Evolutionary conservation across 64 coral and sea anemone genomes (phyloP).

Genomic region (Dendronephthya gigantea): DNA sequence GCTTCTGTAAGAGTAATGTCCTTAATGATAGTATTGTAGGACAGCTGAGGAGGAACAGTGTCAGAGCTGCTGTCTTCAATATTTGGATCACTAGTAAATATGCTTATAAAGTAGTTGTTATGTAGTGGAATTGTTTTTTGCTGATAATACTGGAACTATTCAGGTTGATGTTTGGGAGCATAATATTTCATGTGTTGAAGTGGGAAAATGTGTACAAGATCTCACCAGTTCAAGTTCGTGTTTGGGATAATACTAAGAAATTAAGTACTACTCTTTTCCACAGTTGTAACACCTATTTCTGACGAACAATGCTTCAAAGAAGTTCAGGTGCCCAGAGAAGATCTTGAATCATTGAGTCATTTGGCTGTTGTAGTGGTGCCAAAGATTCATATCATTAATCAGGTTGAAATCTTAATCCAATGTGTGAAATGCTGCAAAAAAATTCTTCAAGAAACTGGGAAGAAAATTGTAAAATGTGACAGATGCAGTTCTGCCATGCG

Average conservation of each 20-base stretch:
- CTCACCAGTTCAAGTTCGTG: background rate
- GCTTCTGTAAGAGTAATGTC: too few species aligned
- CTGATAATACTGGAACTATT: conserved; percentile 28
- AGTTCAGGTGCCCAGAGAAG: background rate
- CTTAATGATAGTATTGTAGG: too few species aligned
- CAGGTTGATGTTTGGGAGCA: conserved; percentile 37
- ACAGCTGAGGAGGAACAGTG: too few species aligned
- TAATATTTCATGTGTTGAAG: background rate
- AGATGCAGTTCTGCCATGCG: conserved; percentile 28
- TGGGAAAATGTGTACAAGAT: conserved; percentile 5
- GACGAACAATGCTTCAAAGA: conserved; percentile 19
- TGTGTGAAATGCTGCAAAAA: conserved; percentile 28
- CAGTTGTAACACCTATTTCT: conserved; percentile 11
- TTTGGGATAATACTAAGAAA: conserved; percentile 34
- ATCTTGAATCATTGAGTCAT: background rate
- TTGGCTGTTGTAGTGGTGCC: background rate
- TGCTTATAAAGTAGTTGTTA: too few species aligned
- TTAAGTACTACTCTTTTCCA: conserved; percentile 18
- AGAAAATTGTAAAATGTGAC: conserved; percentile 34
- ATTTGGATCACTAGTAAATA: too few species aligned
- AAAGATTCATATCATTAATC: conserved; percentile 28
- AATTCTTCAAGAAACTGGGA: conserved; percentile 24
- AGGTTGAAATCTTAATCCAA: conserved; percentile 26
- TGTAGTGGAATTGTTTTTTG: conserved; percentile 10
- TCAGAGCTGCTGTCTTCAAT: too few species aligned